phyloP scores from a whole-genome alignment of 2,888 invertebrate species.

The Ormyrus pomaceus region DNA sequence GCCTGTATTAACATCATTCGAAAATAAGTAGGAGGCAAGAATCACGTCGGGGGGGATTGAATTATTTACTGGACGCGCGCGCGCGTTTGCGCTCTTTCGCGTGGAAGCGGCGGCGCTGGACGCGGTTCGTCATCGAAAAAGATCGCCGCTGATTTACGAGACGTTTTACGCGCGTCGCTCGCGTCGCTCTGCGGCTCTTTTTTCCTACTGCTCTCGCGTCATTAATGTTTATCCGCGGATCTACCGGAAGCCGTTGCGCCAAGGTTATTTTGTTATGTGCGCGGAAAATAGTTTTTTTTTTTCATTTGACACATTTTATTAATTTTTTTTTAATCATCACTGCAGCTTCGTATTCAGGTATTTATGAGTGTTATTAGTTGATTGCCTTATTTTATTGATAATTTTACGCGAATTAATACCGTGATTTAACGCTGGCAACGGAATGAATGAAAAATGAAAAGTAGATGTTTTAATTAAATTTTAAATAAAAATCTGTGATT shows the following conservation, averaged over 20 bases:
- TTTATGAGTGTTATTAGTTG: too few species aligned
- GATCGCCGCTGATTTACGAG: constrained; percentile 20
- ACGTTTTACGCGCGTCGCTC: not conserved
- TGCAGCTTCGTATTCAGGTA: too few species aligned
- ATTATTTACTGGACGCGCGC: constrained; percentile 13
- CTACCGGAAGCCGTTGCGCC: too few species aligned
- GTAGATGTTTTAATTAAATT: not conserved
- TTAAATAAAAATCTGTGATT: not conserved
- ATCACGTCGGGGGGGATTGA: constrained; percentile 11
- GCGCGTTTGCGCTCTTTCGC: not conserved
- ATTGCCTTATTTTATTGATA: too few species aligned
- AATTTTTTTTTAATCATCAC: too few species aligned
- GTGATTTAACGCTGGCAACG: too few species aligned
- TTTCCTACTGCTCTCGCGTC: not conserved
- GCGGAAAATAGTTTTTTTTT: too few species aligned
- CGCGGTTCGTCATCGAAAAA: constrained; percentile 18
- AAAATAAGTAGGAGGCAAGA: not conserved
- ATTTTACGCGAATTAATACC: too few species aligned
- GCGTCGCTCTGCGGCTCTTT: not conserved
- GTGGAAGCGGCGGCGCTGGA: not conserved
- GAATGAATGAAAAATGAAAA: not conserved
- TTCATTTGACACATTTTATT: too few species aligned
- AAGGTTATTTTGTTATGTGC: too few species aligned
- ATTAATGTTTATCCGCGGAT: too few species aligned
- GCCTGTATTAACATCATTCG: constrained; percentile 18